These are phyloP conservation scores for Gopherus evgoodei DNA, from an alignment of 2,113 vertebrate species.

Conservation along the genomic window DNA sequence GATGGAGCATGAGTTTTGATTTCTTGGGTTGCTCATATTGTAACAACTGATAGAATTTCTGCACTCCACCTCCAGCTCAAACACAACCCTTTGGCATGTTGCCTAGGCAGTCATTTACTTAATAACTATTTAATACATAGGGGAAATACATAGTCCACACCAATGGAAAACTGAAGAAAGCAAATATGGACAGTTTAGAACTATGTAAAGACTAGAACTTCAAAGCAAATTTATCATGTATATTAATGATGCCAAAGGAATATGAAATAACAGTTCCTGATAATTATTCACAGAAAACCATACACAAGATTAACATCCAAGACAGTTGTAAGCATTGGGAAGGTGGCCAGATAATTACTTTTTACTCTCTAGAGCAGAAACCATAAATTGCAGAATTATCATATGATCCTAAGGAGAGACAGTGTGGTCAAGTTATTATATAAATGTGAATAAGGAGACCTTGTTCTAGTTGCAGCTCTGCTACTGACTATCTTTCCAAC, in stretches of 20 bases:
- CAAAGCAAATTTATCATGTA: neutral
- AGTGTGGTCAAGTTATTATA: neutral
- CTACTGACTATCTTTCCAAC: neutral
- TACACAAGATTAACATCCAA: neutral
- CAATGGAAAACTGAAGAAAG: neutral
- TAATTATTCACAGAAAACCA: neutral
- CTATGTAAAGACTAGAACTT: neutral
- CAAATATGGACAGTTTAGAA: neutral
- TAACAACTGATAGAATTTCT: neutral
- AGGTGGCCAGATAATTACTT: neutral
- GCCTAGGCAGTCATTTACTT: neutral
- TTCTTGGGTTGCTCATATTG: neutral
- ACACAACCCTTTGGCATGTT: neutral
- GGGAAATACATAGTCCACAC: neutral
- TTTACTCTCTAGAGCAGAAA: neutral
- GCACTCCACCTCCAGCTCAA: neutral
- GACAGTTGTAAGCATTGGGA: neutral
- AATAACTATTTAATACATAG: neutral
- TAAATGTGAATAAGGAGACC: neutral
- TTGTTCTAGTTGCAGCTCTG: neutral
- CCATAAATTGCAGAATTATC: neutral
- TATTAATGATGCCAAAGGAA: neutral
- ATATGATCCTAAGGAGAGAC: neutral
- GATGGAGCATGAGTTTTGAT: neutral
- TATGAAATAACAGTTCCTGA: neutral